Conservation (phyloP, 2,797 vertebrate genomes). For the Echeneis naucrates region DNA sequence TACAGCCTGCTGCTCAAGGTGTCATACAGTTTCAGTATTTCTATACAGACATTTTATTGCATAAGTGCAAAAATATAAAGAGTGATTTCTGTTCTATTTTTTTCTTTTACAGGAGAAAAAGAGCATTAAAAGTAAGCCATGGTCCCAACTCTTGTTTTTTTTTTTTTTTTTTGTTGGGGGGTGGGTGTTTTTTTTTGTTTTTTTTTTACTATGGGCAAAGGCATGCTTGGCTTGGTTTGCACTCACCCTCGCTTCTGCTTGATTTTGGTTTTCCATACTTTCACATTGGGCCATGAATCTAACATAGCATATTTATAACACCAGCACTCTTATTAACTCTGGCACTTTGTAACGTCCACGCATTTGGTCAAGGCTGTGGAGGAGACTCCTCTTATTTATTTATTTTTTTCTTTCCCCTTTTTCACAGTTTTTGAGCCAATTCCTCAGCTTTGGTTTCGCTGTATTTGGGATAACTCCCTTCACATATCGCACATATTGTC, state of each 20-base stretch:
- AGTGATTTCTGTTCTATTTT: constrained; percentile 86
- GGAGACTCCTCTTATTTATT: constrained; percentile 31
- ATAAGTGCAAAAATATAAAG: constrained; percentile 66
- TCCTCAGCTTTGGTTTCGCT: constrained; percentile 30
- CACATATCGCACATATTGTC: constrained; percentile 24
- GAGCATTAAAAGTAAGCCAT: constrained; percentile 91
- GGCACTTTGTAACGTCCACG: constrained; percentile 42
- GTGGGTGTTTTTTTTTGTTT: too few relatives aligned
- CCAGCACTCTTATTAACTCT: constrained; percentile 52
- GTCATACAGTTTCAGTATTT: constrained; percentile 34
- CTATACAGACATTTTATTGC: constrained; percentile 32
- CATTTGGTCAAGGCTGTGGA: constrained; percentile 25
- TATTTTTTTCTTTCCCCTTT: too few relatives aligned
- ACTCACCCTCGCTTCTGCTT: constrained; percentile 80
- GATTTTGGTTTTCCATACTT: constrained; percentile 80
- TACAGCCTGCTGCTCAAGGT: constrained; percentile 48
- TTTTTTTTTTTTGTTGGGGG: too few relatives aligned
- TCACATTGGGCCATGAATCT: constrained; percentile 78
- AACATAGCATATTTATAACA: constrained; percentile 71
- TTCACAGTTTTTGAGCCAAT: constrained; percentile 22
- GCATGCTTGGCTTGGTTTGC: constrained; percentile 86
- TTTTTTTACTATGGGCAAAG: constrained; percentile 65
- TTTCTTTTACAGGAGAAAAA: constrained; percentile 91
- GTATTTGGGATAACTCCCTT: constrained; percentile 39
- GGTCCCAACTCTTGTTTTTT: constrained; percentile 76